Percentiles rank a stretch among this genome's conserved stretches.
These are phyloP conservation scores for Acheta domesticus DNA, from an alignment of 2,888 invertebrate genomes.

Conservation along the genomic window DNA sequence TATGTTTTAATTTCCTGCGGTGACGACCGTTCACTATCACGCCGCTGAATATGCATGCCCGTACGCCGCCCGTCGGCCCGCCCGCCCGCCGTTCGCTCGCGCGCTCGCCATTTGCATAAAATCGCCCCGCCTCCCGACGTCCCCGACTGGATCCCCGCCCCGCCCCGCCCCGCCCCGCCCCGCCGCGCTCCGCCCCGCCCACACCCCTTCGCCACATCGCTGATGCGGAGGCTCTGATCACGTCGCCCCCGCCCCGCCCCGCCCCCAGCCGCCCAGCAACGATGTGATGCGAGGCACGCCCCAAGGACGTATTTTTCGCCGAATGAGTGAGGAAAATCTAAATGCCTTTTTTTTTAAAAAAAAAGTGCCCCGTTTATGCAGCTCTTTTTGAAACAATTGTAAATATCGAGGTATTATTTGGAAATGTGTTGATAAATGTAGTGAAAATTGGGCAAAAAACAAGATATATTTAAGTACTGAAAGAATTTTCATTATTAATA, in stretches of 20 bases:
- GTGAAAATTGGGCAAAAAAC: no score
- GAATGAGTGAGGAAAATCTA: no score
- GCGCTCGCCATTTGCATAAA: background rate
- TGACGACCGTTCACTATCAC: background rate
- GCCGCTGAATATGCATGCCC: slow-evolving; percentile 18
- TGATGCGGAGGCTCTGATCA: background rate
- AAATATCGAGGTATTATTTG: no score
- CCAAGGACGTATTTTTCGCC: no score
- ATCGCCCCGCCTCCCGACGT: background rate
- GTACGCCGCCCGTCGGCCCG: background rate
- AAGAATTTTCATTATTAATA: no score
- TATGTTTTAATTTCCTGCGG: slow-evolving; percentile 18
- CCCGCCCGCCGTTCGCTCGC: background rate
- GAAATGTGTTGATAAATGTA: no score
- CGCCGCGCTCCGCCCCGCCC: background rate
- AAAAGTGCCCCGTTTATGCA: no score
- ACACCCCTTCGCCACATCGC: background rate
- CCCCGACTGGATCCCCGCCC: background rate
- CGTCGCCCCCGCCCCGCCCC: background rate
- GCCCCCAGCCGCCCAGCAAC: background rate
- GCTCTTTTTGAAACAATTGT: no score
- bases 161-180: background rate
- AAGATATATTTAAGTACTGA: no score
- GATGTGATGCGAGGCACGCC: no score
- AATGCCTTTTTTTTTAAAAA: no score